Evolutionary conservation across 2,888 invertebrate genomes (phyloP).

Genomic region (Xylota segnis): DNA sequence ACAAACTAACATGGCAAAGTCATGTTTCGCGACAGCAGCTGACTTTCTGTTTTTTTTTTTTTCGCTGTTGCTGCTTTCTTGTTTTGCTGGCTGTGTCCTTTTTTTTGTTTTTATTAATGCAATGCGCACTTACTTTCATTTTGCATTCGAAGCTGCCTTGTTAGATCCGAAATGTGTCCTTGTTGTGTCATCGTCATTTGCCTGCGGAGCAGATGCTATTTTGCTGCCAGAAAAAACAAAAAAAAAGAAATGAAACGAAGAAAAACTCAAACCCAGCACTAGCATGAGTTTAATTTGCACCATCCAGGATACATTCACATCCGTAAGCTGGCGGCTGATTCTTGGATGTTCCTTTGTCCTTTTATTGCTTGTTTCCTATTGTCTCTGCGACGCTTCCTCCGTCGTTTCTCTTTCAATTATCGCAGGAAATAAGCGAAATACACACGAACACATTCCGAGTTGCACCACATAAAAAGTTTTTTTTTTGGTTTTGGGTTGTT

Average conservation of each 20-base stretch:
- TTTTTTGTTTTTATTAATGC: conserved; percentile 34
- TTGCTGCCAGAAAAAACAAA: conserved; percentile 28
- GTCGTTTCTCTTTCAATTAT: conserved; percentile 67
- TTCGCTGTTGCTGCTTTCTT: conserved; percentile 16
- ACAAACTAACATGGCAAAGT: conserved; percentile 43
- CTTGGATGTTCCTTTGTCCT: conserved; percentile 52
- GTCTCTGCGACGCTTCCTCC: conserved; percentile 49
- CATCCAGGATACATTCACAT: conserved; percentile 39
- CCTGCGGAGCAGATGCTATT: conserved; percentile 58
- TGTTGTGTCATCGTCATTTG: conserved; percentile 66
- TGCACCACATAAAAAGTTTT: conserved; percentile 44
- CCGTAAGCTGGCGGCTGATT: conserved; percentile 42
- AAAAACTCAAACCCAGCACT: neutral
- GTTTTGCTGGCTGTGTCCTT: conserved; percentile 13
- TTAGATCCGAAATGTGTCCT: conserved; percentile 64
- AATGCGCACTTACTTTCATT: conserved; percentile 43
- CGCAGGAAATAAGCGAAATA: conserved; percentile 55
- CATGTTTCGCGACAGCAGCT: conserved; percentile 53
- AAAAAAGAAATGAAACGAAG: too few relatives aligned
- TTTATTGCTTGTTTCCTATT: conserved; percentile 66
- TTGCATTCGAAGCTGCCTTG: conserved; percentile 60
- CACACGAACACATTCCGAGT: conserved; percentile 17
- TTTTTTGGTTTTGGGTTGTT: conserved; percentile 8
- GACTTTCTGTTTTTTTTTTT: conserved; percentile 15
- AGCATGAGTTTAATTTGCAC: conserved; percentile 47